Base-by-base conservation (phyloP, 2,797 vertebrate genomes). In the Mormyrus proboscirostris region DNA sequence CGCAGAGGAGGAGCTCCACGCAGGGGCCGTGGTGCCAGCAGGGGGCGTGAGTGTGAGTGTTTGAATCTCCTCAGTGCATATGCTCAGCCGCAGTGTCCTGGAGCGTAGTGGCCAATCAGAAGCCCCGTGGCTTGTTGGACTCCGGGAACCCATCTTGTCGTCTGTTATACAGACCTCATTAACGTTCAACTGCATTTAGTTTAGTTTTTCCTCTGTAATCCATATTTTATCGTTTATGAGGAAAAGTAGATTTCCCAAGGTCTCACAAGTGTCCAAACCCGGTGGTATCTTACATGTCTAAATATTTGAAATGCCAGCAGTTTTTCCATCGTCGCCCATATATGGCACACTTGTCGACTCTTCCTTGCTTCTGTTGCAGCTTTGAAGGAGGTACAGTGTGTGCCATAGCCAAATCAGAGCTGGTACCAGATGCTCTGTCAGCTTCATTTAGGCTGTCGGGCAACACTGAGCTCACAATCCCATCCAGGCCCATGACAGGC, bases 31-130 rank as follows among this genome's bases (percentile, higher is more conserved):
- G 98, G 98, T 22, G 93, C 96, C 93, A 98, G 97, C 95, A 97
- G 98, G 90, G 98, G 98, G 59, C 94, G 98, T 95, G 98, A 99
- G 94, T 99, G 98, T 99, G 95, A 92, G 98, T 92, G 33, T 22
- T 2, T 9, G 6, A n/a, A 10, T 22, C 38, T 49, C 9, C 57
- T 25, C 38, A 2, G 41, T 47, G 76, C 76, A 47, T 82, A 47
- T 82, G 76, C 76, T 82, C 19, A 82, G 73, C 73, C 16, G 19
- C 73, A 79, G 19, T 82, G 9, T 87, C 12, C 38, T 44, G 53
- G 2, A 53, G 29, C 12, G 50, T 14, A n/a, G 3, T 53, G 25
- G 12, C 84, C 47, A 53, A 85, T 22, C 82, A 0, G 82, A 25
- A 85, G 47, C 82, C 76, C 38, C 76, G 5, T n/a, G 4, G 16